phyloP scores from a whole-genome alignment of 2,797 vertebrate genomes.

The Capromys pilorides region DNA sequence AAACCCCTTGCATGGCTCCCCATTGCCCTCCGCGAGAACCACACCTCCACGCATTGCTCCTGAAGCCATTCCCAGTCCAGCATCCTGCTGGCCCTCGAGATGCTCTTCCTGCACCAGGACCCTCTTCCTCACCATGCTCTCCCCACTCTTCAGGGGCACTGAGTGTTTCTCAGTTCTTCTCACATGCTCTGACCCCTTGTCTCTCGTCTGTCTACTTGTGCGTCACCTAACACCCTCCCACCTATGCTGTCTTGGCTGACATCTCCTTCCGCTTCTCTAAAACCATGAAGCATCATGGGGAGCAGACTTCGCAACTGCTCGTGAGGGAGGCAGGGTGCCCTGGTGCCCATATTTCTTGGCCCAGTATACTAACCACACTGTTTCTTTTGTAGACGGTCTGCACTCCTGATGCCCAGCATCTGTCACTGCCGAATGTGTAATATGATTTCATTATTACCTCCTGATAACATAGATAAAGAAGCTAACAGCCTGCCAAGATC shows the following conservation, averaged over 20 bases:
- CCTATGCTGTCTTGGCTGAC: not conserved
- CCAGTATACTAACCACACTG: not conserved
- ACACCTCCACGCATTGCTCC: not conserved
- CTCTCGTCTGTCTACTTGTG: accelerated
- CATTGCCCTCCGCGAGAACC: not conserved
- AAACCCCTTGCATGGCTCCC: not conserved
- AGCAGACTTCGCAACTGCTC: not conserved
- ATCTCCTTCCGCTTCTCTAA: not conserved
- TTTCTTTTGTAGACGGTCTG: not conserved
- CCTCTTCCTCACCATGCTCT: not conserved
- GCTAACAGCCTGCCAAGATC: not conserved
- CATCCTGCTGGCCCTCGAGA: not conserved
- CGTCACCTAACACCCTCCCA: not conserved
- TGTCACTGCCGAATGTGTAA: not conserved
- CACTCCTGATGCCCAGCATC: not conserved
- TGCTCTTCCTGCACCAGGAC: not conserved
- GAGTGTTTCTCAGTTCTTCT: not conserved
- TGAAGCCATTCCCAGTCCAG: not conserved
- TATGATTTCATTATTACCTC: not conserved
- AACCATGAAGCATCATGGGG: not conserved
- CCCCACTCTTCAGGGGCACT: not conserved
- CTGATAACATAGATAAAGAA: not conserved
- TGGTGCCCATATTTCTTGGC: not conserved
- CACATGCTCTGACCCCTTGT: not conserved
- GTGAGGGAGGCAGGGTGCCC: not conserved